A percentile compares a stretch with the other conserved stretches of the same genome.
Evolutionary conservation across 1,140 invertebrate species (phyloP).

Genomic region (Euwallacea similis): DNA sequence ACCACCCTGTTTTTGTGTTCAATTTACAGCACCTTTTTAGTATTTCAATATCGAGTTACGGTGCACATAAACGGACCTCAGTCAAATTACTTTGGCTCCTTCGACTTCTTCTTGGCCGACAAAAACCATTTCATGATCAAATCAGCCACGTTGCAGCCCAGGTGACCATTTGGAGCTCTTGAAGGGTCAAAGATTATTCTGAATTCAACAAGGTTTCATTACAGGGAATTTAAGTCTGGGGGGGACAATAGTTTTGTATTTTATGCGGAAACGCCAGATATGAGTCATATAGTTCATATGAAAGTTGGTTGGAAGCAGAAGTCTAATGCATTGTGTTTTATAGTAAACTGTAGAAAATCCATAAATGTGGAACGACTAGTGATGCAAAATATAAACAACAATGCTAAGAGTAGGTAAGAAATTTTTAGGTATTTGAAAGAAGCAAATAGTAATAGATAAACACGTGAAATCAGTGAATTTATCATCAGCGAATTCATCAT

Average conservation of each 20-base stretch:
- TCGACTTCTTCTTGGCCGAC: constrained; percentile 47
- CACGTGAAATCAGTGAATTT: too few relatives aligned
- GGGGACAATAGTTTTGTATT: constrained; percentile 44
- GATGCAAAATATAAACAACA: constrained; percentile 27
- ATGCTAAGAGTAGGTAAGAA: constrained; percentile 19
- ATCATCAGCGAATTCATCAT: too few relatives aligned
- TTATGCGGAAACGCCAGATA: constrained; percentile 43
- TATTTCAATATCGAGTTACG: constrained; percentile 41
- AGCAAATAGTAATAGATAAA: too few relatives aligned
- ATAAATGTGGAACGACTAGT: constrained; percentile 35
- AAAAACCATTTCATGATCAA: constrained; percentile 42
- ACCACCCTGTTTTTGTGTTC: background rate
- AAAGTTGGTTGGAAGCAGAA: constrained; percentile 46
- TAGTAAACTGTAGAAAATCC: constrained; percentile 28
- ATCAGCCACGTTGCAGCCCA: constrained; percentile 20
- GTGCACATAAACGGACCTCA: constrained; percentile 24
- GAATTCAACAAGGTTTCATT: constrained; percentile 5
- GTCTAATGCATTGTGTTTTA: constrained; percentile 36
- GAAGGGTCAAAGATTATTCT: constrained; percentile 6
- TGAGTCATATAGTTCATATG: constrained; percentile 42
- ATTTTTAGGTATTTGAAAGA: too few relatives aligned
- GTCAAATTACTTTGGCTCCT: constrained; percentile 39
- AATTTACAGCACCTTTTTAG: constrained; percentile 14
- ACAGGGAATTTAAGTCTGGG: constrained; percentile 35
- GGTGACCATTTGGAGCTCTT: too few relatives aligned